Percentiles rank a stretch among this genome's conserved stretches.
Conservation (phyloP, 2,113 vertebrate genomes). For the Tetrao urogallus region DNA sequence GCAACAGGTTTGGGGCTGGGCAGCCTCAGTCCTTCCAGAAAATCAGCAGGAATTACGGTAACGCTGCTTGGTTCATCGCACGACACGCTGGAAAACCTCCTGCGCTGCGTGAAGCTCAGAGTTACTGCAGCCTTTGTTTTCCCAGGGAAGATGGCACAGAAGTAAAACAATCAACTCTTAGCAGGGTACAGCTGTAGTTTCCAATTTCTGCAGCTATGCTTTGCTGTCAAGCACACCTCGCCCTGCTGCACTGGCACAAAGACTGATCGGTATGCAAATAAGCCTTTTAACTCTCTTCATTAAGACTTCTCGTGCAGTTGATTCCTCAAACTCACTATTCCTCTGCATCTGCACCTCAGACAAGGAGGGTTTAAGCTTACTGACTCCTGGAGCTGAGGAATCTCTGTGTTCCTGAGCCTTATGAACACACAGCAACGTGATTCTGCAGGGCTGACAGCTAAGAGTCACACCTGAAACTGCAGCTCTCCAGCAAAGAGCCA, state of each 20-base stretch:
- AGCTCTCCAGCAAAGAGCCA: not conserved
- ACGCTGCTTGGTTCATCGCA: accelerated
- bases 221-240: too few relatives aligned
- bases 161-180: not conserved
- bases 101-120: not conserved
- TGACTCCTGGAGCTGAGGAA: not conserved
- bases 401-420: not conserved
- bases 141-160: not conserved
- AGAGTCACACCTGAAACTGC: not conserved
- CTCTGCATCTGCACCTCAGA: not conserved
- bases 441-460: not conserved
- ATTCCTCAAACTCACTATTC: not conserved
- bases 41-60: not conserved
- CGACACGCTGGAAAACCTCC: not conserved
- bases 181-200: not conserved
- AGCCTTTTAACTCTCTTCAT: not conserved
- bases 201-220: too few relatives aligned
- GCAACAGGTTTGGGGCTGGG: not conserved
- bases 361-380: not conserved
- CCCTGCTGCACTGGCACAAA: accelerated
- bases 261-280: not conserved
- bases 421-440: not conserved
- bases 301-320: not conserved
- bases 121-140: not conserved
- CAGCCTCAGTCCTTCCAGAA: not conserved